phyloP scores from a whole-genome alignment of 1,140 invertebrate species.

The Drosophila jambulina region DNA sequence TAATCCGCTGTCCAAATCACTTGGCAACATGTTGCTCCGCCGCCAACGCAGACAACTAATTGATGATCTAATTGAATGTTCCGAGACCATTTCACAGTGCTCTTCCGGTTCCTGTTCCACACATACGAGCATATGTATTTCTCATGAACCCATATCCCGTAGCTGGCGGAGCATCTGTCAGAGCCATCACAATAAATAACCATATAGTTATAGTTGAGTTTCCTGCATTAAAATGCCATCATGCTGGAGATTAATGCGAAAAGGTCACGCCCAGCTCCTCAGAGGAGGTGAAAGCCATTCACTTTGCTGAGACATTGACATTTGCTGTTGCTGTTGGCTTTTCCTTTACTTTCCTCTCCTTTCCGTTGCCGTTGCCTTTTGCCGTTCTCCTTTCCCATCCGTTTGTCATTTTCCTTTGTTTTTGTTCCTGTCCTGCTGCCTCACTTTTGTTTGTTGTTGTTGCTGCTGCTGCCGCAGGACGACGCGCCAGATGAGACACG shows the following conservation, averaged over 20 bases:
- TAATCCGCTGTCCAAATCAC: slow-evolving; percentile 44
- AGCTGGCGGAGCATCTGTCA: slow-evolving; percentile 51
- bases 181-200: slow-evolving; percentile 69
- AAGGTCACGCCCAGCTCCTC: slow-evolving; percentile 70
- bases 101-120: slow-evolving; percentile 7
- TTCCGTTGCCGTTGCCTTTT: neutral
- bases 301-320: slow-evolving; percentile 61
- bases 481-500: slow-evolving; percentile 53
- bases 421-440: slow-evolving; percentile 30
- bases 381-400: neutral
- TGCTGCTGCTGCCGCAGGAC: slow-evolving; percentile 29
- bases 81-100: slow-evolving; percentile 30
- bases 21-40: slow-evolving; percentile 46
- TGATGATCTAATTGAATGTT: slow-evolving; percentile 70
- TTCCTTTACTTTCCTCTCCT: slow-evolving; percentile 10
- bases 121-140: neutral
- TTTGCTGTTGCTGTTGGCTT: slow-evolving; percentile 49
- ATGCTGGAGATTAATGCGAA: slow-evolving; percentile 76
- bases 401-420: slow-evolving; percentile 11
- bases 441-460: slow-evolving; percentile 30
- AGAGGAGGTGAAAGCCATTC: slow-evolving; percentile 40
- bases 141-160: slow-evolving; percentile 16
- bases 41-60: slow-evolving; percentile 47
- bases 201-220: slow-evolving; percentile 71
- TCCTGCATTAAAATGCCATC: slow-evolving; percentile 75